These are phyloP conservation scores for Lutjanus erythropterus DNA, from an alignment of 2,113 vertebrate genomes.

Conservation along the genomic window DNA sequence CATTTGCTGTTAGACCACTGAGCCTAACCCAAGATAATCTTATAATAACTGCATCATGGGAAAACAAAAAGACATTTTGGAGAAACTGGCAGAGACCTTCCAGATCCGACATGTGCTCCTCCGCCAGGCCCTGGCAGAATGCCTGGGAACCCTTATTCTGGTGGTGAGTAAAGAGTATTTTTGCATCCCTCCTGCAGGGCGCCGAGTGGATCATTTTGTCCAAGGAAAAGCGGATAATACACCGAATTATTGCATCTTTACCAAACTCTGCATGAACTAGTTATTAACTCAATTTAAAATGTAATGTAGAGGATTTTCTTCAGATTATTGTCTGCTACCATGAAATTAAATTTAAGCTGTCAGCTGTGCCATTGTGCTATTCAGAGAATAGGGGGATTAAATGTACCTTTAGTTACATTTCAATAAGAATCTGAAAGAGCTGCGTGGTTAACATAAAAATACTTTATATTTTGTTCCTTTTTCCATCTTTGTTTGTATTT, in stretches of 20 bases:
- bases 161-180: constrained; percentile 84
- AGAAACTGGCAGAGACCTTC: constrained; percentile 83
- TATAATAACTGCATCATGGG: constrained; percentile 79
- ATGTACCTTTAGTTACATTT: neutral
- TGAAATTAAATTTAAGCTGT: neutral
- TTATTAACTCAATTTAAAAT: constrained; percentile 1
- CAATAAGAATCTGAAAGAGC: neutral
- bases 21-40: constrained; percentile 14
- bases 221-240: neutral
- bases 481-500: neutral
- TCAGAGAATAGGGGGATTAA: neutral
- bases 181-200: constrained; percentile 7
- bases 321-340: neutral
- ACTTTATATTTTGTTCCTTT: neutral
- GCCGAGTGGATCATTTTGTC: constrained; percentile 7
- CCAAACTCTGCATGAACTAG: neutral
- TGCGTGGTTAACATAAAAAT: neutral
- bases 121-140: constrained; percentile 89
- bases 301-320: neutral
- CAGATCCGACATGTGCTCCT: constrained; percentile 85
- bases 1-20: constrained; percentile 3
- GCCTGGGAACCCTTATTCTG: constrained; percentile 89
- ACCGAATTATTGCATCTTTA: neutral
- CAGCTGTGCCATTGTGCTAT: neutral
- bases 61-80: constrained; percentile 85